phyloP scores from a whole-genome alignment of 1,140 invertebrate genomes.

The Achatina immaculata region DNA sequence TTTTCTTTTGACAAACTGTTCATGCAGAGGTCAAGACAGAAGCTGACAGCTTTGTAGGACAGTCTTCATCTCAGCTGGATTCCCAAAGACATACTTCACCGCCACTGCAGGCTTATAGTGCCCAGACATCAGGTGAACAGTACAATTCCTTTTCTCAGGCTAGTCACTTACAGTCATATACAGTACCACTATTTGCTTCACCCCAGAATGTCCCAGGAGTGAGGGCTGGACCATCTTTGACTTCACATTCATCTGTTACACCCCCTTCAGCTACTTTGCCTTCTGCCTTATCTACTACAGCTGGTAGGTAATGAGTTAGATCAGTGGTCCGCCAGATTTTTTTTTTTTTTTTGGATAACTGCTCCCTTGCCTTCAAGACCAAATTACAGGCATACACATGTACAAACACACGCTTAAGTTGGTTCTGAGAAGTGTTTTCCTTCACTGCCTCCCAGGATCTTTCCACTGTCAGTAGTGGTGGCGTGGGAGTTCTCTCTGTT shows the following conservation, averaged over 20 bases:
- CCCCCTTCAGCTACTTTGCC: slow-evolving; percentile 1
- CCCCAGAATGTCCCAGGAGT: background rate
- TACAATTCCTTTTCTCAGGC: slow-evolving; percentile 62
- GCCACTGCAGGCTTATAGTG: slow-evolving; percentile 25
- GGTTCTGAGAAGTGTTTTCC: too few relatives aligned
- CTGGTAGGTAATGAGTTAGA: too few relatives aligned
- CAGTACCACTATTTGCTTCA: slow-evolving; percentile 7
- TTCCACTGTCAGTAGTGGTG: too few relatives aligned
- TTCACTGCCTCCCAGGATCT: too few relatives aligned
- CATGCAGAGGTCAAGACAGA: slow-evolving; percentile 64
- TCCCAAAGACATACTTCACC: slow-evolving; percentile 14
- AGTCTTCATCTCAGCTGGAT: slow-evolving; percentile 40
- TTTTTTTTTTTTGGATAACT: too few relatives aligned
- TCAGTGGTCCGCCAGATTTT: too few relatives aligned
- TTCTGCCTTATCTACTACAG: too few relatives aligned
- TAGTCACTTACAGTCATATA: slow-evolving; percentile 45
- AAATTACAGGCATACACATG: too few relatives aligned
- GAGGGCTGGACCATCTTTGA: slow-evolving; percentile 19
- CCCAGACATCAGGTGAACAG: slow-evolving; percentile 34
- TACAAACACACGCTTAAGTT: too few relatives aligned
- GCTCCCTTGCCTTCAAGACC: too few relatives aligned
- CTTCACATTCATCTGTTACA: slow-evolving; percentile 30
- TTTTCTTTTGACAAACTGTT: too few relatives aligned
- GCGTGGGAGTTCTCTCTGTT: too few relatives aligned
- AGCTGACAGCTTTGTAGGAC: slow-evolving; percentile 65